A percentile compares a stretch with the other conserved stretches of the same genome.
Evolutionary conservation across 2,113 vertebrate species (phyloP).

Genomic region (Manacus vitellinus): DNA sequence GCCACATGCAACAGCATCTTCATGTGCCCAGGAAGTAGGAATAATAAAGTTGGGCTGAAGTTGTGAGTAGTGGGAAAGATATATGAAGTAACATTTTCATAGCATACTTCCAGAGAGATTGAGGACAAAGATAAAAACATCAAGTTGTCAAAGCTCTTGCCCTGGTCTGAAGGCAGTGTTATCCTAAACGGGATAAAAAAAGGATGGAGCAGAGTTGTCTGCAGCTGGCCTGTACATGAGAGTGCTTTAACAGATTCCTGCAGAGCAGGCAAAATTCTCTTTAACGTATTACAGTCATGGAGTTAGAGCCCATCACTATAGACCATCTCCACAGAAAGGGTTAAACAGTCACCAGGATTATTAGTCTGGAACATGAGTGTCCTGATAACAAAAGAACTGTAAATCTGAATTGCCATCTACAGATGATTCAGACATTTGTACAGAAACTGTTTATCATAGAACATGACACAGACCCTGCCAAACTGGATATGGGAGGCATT

Average conservation of each 20-base stretch:
- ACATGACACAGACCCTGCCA: slow-evolving; percentile 48
- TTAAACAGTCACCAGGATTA: slow-evolving; percentile 23
- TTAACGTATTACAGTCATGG: background rate
- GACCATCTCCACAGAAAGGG: background rate
- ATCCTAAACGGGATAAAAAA: background rate
- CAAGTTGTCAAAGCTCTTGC: background rate
- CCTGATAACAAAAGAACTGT: slow-evolving; percentile 44
- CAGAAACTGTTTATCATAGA: slow-evolving; percentile 58
- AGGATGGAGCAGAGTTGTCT: background rate
- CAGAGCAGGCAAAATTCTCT: background rate
- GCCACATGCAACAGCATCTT: background rate
- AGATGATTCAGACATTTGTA: slow-evolving; percentile 41
- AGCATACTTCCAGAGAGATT: background rate
- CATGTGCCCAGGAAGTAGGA: background rate
- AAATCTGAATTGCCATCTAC: slow-evolving; percentile 52
- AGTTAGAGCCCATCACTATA: background rate
- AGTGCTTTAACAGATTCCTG: background rate
- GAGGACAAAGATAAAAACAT: background rate
- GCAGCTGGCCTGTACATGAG: background rate
- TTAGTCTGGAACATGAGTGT: slow-evolving; percentile 26
- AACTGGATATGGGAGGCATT: slow-evolving; percentile 17
- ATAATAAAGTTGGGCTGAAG: background rate
- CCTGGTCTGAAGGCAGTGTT: background rate
- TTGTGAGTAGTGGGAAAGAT: background rate
- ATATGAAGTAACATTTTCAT: background rate